phyloP scores from a whole-genome alignment of 1,140 invertebrate species.

The Hyposmocoma kahamanoa region DNA sequence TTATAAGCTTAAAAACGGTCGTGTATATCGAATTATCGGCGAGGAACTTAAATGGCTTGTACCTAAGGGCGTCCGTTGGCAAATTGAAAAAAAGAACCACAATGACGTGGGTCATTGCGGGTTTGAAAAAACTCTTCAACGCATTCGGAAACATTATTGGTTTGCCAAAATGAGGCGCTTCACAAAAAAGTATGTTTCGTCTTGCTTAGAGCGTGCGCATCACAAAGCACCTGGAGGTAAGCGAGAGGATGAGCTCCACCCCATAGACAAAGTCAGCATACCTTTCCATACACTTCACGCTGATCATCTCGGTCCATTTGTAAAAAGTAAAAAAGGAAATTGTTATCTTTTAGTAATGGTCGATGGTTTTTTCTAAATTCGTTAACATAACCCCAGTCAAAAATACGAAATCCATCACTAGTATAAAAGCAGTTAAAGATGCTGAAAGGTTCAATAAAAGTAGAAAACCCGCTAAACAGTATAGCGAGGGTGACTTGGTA shows the following conservation, averaged over 20 bases:
- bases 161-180: constrained; percentile 31
- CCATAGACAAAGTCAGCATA: constrained; percentile 29
- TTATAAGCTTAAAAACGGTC: constrained; percentile 11
- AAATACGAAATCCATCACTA: constrained; percentile 19
- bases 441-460: constrained; percentile 13
- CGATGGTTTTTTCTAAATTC: constrained; percentile 28
- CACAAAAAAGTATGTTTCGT: constrained; percentile 20
- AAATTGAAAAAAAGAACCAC: constrained; percentile 34
- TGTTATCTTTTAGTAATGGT: constrained; percentile 25
- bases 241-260: constrained; percentile 28
- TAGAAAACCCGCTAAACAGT: constrained; percentile 11
- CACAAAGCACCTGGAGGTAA: constrained; percentile 27
- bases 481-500: constrained; percentile 18
- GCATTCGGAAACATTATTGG: constrained; percentile 33
- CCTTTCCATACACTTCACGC: constrained; percentile 41
- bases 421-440: constrained; percentile 19
- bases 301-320: constrained; percentile 34
- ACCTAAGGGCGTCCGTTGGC: constrained; percentile 24
- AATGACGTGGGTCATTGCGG: constrained; percentile 43
- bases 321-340: constrained; percentile 24
- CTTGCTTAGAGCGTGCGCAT: constrained; percentile 30
- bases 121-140: constrained; percentile 28
- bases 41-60: constrained; percentile 27
- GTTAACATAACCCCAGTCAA: constrained; percentile 18
- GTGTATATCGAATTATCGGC: constrained; percentile 24